These are phyloP conservation scores for Amia ocellicauda DNA, from an alignment of 2,113 vertebrate genomes.

Conservation along the genomic window DNA sequence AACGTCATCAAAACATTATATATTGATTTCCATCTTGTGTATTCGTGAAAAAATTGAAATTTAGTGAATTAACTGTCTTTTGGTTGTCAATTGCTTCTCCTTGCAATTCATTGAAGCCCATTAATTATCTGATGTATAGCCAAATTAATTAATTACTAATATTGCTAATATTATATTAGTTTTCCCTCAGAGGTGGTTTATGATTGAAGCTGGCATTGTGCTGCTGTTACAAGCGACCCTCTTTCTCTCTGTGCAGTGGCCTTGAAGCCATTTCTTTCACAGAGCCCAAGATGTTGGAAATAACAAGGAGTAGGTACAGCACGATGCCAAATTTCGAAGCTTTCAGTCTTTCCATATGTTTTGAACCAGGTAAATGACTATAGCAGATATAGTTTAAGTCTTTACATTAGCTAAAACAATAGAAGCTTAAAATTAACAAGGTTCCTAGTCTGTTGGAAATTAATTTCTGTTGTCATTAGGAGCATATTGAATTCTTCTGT, in stretches of 20 bases:
- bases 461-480: constrained; percentile 8
- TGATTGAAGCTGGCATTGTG: neutral
- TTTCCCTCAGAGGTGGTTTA: neutral
- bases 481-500: neutral
- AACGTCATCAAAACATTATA: too few relatives aligned
- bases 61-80: too few relatives aligned
- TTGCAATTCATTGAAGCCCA: too few relatives aligned
- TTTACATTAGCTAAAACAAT: too few relatives aligned
- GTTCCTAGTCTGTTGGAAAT: neutral
- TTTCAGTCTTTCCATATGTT: constrained; percentile 1
- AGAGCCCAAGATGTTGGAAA: neutral
- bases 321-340: neutral
- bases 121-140: too few relatives aligned
- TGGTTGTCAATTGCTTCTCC: too few relatives aligned
- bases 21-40: too few relatives aligned
- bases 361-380: neutral
- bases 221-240: neutral
- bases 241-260: neutral
- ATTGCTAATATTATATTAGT: neutral
- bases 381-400: neutral
- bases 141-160: too few relatives aligned
- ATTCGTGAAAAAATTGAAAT: too few relatives aligned
- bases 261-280: neutral
- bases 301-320: neutral
- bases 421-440: neutral